Evolutionary conservation across 2,113 vertebrate genomes (phyloP), one percentile per base, ranked within the genome.

Genomic region (Dipodomys stephensi): DNA sequence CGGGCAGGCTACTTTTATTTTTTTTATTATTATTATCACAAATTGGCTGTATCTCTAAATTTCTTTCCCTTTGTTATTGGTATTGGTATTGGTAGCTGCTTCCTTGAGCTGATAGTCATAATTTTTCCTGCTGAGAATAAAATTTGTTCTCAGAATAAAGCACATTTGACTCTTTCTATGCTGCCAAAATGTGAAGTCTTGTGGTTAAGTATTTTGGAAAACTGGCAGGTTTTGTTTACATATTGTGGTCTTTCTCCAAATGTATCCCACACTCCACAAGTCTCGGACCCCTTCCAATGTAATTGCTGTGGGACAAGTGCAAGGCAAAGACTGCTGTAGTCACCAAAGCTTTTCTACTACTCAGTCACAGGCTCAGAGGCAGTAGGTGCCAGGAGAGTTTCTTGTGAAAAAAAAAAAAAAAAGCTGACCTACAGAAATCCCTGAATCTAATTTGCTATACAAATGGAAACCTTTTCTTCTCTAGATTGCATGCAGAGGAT

Each of bases 381-480:
- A n/a, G 78, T 83, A 83, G 74, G 76, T 4, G 11, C 35, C 94
- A 87, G 65, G 93, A 94, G 32, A 96, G 15, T 4, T 64, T 96
- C 82, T 90, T 32, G 22, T 83, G 76, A 23, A 94, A 69, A 81
- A 76, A 25, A 60, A 39, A 49, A 77, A 73, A 68, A 32, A 39
- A 49, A 76, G 72, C 94, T 95, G 95, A 94, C 83, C 94, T 67
- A 72, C 46, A 95, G 87, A 96, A 97, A 96, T 95, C 96, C 84
- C 91, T 94, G 92, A 96, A 94, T 95, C 92, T 95, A 97, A 97
- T 95, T 95, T 96, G 90, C 89, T 93, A 4, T 95, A 96, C 95
- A 97, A 97, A 96, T 95, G 93, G 90, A 90, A 97, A 96, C 74
- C 92, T 95, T 94, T 96, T 95, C 78, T 96, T 94, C 79, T 95